A percentile compares a stretch with the other conserved stretches of the same genome.
Conservation (phyloP, 2,113 vertebrate species). For the Maccullochella peelii region DNA sequence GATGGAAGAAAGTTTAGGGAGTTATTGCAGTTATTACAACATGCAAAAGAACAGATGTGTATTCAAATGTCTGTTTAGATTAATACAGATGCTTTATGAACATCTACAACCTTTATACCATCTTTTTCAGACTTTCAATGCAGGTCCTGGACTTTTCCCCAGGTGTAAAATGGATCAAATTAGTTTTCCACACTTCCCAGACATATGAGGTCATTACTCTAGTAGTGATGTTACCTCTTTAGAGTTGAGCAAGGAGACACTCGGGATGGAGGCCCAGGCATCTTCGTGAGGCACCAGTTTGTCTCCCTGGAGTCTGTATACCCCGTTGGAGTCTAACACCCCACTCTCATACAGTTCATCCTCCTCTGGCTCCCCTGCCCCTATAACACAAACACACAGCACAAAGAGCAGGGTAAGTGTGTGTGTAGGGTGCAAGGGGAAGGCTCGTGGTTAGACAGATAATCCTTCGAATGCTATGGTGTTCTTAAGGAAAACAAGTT, state of each 20-base stretch:
- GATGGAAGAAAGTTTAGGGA: background rate
- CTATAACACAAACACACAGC: constrained; percentile 63
- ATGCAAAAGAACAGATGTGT: background rate
- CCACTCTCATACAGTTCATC: constrained; percentile 86
- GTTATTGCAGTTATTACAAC: background rate
- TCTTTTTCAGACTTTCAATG: background rate
- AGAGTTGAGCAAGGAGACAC: constrained; percentile 83
- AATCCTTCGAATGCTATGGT: background rate
- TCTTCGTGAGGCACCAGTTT: constrained; percentile 85
- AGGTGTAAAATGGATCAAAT: constrained; percentile 17
- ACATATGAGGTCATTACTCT: background rate
- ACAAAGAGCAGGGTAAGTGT: background rate
- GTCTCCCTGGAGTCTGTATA: constrained; percentile 84
- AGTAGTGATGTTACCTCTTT: constrained; percentile 79
- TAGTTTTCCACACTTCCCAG: constrained; percentile 21
- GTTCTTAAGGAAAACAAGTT: background rate
- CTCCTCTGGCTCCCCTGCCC: constrained; percentile 85
- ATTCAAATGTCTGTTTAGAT: background rate
- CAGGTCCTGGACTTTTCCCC: background rate
- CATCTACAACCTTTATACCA: background rate
- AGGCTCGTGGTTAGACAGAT: background rate
- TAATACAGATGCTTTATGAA: background rate
- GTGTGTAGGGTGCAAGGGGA: background rate
- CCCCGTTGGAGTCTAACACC: constrained; percentile 82
- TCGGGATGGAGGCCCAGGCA: constrained; percentile 85